A percentile compares a stretch with the other conserved stretches of the same genome.
Evolutionary conservation across 2,888 invertebrate genomes (phyloP).

Genomic region (Drosophila ezoana): DNA sequence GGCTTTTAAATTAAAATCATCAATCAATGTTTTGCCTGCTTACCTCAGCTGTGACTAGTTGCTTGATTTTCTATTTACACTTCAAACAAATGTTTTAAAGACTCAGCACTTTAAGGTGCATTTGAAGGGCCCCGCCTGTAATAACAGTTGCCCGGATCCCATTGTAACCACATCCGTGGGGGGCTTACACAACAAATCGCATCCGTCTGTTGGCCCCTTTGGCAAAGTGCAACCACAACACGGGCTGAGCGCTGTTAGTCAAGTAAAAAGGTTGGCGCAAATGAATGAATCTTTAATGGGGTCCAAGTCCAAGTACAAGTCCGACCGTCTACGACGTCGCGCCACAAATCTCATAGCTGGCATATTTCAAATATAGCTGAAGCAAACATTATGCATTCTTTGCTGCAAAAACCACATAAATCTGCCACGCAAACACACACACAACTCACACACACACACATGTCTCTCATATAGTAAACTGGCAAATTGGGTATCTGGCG

Average conservation of each 20-base stretch:
- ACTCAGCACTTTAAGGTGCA: constrained; percentile 8
- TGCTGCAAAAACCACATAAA: constrained; percentile 79
- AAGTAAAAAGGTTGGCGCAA: constrained; percentile 51
- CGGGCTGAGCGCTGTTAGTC: constrained; percentile 36
- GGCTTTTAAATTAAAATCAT: constrained; percentile 65
- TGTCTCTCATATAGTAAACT: constrained; percentile 14
- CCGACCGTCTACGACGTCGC: constrained; percentile 35
- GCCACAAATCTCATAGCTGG: constrained; percentile 69
- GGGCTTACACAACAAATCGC: constrained; percentile 60
- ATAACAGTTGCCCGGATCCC: constrained; percentile 24
- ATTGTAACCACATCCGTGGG: constrained; percentile 57
- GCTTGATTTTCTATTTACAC: constrained; percentile 5
- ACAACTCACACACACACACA: constrained; percentile 7
- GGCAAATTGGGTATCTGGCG: constrained; percentile 58
- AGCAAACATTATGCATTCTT: constrained; percentile 76
- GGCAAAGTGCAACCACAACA: constrained; percentile 64
- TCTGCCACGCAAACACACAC: constrained; percentile 64
- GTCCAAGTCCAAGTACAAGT: constrained; percentile 42
- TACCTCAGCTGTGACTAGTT: constrained; percentile 20
- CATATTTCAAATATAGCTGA: constrained; percentile 67
- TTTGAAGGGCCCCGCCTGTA: constrained; percentile 10
- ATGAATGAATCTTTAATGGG: constrained; percentile 75
- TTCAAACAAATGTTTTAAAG: constrained; percentile 14
- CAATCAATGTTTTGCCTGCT: constrained; percentile 55
- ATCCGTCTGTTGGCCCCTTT: constrained; percentile 10